phyloP scores from a whole-genome alignment of 35 echinoderm and acorn worm genomes.

The Heliocidaris tuberculata region DNA sequence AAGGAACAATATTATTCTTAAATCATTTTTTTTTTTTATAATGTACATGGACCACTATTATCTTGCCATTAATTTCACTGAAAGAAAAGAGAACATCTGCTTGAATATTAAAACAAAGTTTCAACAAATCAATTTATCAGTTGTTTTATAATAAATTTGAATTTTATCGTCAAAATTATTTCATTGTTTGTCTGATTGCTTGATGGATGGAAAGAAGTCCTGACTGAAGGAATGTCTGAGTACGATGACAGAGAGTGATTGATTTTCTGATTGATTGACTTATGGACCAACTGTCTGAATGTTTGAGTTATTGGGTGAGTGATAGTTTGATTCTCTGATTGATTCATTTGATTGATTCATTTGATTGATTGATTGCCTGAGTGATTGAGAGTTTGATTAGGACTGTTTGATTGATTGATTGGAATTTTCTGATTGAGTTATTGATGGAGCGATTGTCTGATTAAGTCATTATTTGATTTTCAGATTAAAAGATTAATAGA shows the following conservation, averaged over 20 bases:
- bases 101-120: not conserved
- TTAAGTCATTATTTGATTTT: not conserved
- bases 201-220: constrained; percentile 17
- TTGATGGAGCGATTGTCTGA: not conserved
- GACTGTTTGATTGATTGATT: not conserved
- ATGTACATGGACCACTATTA: not conserved
- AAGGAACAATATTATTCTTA: constrained; percentile 3
- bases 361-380: not conserved
- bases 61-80: not conserved
- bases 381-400: not conserved
- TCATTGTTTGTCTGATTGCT: constrained; percentile 8
- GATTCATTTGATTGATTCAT: not conserved
- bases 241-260: no score
- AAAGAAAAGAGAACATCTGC: not conserved
- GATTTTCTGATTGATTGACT: not conserved
- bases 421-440: not conserved
- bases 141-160: not conserved
- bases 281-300: not conserved
- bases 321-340: not conserved
- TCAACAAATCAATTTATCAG: not conserved
- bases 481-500: not conserved
- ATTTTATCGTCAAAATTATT: not conserved
- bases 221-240: not conserved
- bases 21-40: not conserved
- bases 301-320: not conserved